Evolutionary conservation across 1,140 invertebrate species (phyloP), one percentile per base, ranked within the genome.

Genomic region (Aporrectodea caliginosa): DNA sequence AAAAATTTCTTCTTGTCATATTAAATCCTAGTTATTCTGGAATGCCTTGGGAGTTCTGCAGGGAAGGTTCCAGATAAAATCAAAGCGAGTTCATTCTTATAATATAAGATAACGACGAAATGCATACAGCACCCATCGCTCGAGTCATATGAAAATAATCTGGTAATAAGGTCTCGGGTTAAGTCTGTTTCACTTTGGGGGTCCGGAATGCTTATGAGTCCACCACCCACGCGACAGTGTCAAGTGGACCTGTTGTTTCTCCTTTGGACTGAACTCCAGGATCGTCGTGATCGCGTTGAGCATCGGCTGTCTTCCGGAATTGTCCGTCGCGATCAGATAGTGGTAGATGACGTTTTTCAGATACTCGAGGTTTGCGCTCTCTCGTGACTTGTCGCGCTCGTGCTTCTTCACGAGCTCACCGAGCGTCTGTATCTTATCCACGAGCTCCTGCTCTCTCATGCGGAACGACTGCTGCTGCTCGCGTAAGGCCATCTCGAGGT

Each of bases 261-360:
- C 94, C 16, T 88, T 86, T 1, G 90, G 85, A 78, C 92, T 94
- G 84, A 95, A 95, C 85, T 93, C 92, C 6, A 96, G 88, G 1
- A 95, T 92, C 22, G 94, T 93, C 0, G 93, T 92, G 79, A 96
- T 95, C 0, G 94, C 94, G 88, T 95, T 95, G 16, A 95, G 84
- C 94, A 95, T 95, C 84, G 95, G 93, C 30, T 91, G 90, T 82
- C 92, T 91, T 12, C 92, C 92, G 2, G 90, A 90, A 16, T 88
- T 85, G 85, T 94, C 93, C 16, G 81, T 83, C 16, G 92, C 92
- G n/a, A 92, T 90, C 75, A 96, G 90, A 85, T 92, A 96, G 81
- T 93, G 93, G 29, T 94, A 90, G 69, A 95, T 92, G 12, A 96
- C 94, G 88, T 96, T 96, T 87, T 96, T 96, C 79, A 96, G 86